Conservation (phyloP, 2,113 vertebrate genomes). For the Telmatochromis bifrenatus region DNA sequence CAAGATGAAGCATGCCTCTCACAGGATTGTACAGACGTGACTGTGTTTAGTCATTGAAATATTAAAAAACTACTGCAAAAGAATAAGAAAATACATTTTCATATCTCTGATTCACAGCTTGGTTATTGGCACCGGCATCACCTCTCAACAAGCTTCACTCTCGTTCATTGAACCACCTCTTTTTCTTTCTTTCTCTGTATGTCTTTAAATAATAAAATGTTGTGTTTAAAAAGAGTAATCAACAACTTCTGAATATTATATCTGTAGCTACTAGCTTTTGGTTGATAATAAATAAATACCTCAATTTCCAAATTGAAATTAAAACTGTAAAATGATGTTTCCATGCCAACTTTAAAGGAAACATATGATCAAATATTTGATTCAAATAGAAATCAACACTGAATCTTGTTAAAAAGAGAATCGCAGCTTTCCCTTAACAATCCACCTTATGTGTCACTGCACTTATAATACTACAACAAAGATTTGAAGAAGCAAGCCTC, state of each 20-base stretch:
- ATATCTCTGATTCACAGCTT: background rate
- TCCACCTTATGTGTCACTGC: background rate
- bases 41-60: background rate
- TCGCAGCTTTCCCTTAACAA: background rate
- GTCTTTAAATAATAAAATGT: background rate
- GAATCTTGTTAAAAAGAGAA: background rate
- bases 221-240: background rate
- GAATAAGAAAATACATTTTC: background rate
- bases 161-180: background rate
- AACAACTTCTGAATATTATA: background rate
- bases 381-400: background rate
- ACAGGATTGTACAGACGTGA: background rate
- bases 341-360: background rate
- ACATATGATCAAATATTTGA: background rate
- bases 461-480: background rate
- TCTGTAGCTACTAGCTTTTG: background rate
- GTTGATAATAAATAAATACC: fast-evolving
- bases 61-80: background rate
- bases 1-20: background rate
- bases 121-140: background rate
- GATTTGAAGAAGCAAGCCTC: background rate
- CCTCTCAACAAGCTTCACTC: background rate
- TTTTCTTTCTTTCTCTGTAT: background rate
- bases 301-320: background rate
- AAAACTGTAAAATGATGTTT: background rate